Base-by-base conservation (phyloP, 2,797 vertebrate genomes). In the Arrhamphus sclerolepis region DNA sequence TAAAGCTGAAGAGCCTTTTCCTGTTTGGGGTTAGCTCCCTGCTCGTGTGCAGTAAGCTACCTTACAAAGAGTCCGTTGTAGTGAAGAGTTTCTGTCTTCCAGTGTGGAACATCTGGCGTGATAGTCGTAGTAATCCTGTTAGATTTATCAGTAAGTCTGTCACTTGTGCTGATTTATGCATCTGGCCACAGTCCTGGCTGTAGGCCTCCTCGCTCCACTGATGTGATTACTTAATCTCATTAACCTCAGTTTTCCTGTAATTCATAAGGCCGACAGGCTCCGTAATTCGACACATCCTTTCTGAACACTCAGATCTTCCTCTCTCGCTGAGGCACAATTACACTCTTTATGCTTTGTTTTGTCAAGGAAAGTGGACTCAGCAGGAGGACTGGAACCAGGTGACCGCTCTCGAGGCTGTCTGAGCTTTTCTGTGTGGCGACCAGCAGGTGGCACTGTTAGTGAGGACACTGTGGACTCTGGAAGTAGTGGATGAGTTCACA, bases 401-500 rank as follows among this genome's bases (percentile, higher is more conserved):
- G 75, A 21, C 21, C 44, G 44, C 8, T 2, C 10, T 6, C 4
- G 4, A 20, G 31, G 3, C 31, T 44, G 7, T 22, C 6, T 11
- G 18, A 21, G 22, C 16, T 13, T 21, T 82, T 19, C 55, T 57
- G 5, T 18, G 13, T 1, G 48, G 40, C 11, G 24, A 18, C 83
- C 89, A 87, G 69, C 0, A 79, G 89, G 78, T 59, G 89, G 85
- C 63, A 28, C 73, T 74, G 57, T 80, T 49, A 42, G 13, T 65
- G 39, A 74, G 63, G 71, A 42, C 24, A 57, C 61, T 11, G 26
- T 41, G n/a, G 61, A 16, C 51, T 38, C 7, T 46, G 46, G 21
- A 54, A 39, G 18, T 11, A 13, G 26, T 21, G 7, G 21, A 13
- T 20, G 14, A 19, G 22, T 46, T 42, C 10, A 14, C 14, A 24